phyloP scores from a whole-genome alignment of 2,113 vertebrate species.

The Buteo buteo region DNA sequence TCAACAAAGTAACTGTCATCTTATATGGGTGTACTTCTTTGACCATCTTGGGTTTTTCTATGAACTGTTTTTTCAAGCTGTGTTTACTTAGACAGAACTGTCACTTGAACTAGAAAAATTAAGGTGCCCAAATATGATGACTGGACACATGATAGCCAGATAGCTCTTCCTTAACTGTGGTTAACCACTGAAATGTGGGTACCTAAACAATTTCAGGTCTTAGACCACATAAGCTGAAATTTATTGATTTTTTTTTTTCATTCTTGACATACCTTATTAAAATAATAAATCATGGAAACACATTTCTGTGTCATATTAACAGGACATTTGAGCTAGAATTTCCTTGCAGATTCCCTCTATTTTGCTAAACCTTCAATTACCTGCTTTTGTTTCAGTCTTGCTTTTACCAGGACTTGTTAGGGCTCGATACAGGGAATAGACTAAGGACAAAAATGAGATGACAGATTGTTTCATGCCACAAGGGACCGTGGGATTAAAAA shows the following conservation, averaged over 20 bases:
- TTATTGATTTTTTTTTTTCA: not conserved
- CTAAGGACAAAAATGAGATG: conserved; percentile 25
- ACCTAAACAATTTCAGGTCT: not conserved
- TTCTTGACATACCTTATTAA: not conserved
- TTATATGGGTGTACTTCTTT: not conserved
- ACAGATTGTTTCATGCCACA: conserved; percentile 51
- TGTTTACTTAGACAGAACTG: not conserved
- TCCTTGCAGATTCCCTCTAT: not conserved
- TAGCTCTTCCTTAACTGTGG: not conserved
- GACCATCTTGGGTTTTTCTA: not conserved
- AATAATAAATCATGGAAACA: not conserved
- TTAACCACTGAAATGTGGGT: not conserved
- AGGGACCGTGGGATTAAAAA: not conserved
- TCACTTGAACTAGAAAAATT: not conserved
- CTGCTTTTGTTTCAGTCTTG: conserved; percentile 12
- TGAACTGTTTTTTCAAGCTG: not conserved
- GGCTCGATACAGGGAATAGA: not conserved
- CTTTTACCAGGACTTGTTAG: conserved; percentile 36
- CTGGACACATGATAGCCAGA: not conserved
- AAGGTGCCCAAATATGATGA: not conserved
- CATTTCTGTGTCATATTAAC: not conserved
- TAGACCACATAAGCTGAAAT: not conserved
- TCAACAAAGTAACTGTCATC: not conserved
- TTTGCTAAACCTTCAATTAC: not conserved
- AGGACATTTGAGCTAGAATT: not conserved